Base-by-base conservation (phyloP, 2,113 vertebrate genomes). In the Pollachius pollachius region DNA sequence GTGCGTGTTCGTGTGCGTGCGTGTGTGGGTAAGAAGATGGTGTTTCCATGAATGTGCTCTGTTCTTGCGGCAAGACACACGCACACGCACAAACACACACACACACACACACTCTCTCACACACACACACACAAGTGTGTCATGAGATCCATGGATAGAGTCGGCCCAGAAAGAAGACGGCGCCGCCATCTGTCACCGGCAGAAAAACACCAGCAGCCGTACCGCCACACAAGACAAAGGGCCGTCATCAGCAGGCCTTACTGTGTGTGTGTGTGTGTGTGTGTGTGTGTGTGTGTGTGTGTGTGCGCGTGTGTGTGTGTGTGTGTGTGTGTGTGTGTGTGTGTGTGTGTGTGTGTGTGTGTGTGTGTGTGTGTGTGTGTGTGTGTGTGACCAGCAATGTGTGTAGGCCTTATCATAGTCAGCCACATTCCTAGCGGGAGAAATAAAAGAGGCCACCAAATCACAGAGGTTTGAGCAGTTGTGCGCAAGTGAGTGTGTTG, bases 391-490 rank as follows among this genome's bases (percentile, higher is more conserved):
- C 30, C 30, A 34, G 4, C 54, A 57, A 57, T 62, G 18, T 52
- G 34, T 30, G 57, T 34, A 78, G 81, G 82, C 69, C 82, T 90
- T 89, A 92, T 91, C 90, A 80, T 76, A 80, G 74, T 74, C 81
- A 84, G 85, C 85, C 73, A 87, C 85, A 88, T 88, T 89, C 88
- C 82, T 84, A 77, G 76, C 86, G 85, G 85, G 78, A 67, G 87
- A 84, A 87, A 91, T 89, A 90, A 85, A 90, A 75, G 86, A 82
- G 84, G 83, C 76, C 81, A 90, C 63, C 77, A 80, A 75, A 89
- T 82, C 84, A 84, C 81, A 62, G 62, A 70, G 67, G 19, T 52
- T 37, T 78, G 68, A 62, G 73, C 69, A 73, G 64, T 72, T 19
- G 4, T 34, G 30, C 6, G 30, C 30, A 34, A 34, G 30, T 34